A percentile compares a stretch with the other conserved stretches of the same genome.
Evolutionary conservation across 1,140 invertebrate genomes (phyloP).

Genomic region (Acromyrmex echinatior): DNA sequence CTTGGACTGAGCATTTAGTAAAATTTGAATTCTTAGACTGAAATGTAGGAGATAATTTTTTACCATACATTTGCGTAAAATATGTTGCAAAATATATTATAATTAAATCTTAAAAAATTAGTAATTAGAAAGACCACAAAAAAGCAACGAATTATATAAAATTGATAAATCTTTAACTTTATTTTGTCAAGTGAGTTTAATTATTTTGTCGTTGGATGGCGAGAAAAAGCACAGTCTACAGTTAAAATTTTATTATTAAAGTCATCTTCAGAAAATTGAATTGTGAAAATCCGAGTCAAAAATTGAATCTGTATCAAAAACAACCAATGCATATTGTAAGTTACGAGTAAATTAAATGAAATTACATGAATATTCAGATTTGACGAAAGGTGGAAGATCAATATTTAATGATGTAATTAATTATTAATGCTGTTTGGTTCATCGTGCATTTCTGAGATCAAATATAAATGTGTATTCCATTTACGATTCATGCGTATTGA

Average conservation of each 20-base stretch:
- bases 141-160: no score
- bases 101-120: background rate
- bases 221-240: no score
- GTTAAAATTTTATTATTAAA: no score
- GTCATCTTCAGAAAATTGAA: no score
- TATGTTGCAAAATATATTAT: background rate
- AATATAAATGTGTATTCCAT: slow-evolving; percentile 3
- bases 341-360: no score
- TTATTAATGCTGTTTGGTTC: background rate
- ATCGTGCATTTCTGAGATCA: background rate
- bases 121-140: no score
- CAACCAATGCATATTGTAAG: no score
- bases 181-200: no score
- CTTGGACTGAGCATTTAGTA: background rate
- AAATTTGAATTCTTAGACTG: background rate
- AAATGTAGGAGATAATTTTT: background rate
- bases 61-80: background rate
- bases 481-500: background rate
- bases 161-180: no score
- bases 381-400: background rate
- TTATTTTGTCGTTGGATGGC: no score
- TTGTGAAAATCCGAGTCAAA: no score
- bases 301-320: no score
- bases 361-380: background rate
- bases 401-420: slow-evolving; percentile 10